Evolutionary conservation across 2,888 invertebrate genomes (phyloP).

Genomic region (Callinectes sapidus): DNA sequence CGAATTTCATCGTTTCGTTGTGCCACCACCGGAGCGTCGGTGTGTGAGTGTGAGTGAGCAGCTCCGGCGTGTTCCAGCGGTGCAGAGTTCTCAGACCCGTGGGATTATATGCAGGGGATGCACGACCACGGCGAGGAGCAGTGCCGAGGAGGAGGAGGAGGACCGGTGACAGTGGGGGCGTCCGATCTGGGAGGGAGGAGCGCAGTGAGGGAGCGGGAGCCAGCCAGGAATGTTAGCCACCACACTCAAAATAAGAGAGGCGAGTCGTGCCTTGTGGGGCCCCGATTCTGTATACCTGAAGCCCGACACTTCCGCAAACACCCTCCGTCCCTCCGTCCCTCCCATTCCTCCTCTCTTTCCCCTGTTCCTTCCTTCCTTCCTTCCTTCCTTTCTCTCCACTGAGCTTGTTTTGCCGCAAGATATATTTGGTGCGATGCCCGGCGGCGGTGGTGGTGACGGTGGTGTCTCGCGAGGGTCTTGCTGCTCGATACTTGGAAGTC

Average conservation of each 20-base stretch:
- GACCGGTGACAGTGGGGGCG: constrained; percentile 43
- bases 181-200: constrained; percentile 29
- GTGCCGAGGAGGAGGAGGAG: neutral
- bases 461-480: neutral
- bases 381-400: neutral
- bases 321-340: neutral
- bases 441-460: neutral
- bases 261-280: constrained; percentile 41
- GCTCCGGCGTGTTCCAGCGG: constrained; percentile 6
- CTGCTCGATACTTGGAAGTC: neutral
- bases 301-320: constrained; percentile 34
- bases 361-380: neutral
- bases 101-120: neutral
- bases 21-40: neutral
- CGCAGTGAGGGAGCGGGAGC: constrained; percentile 37
- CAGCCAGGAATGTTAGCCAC: constrained; percentile 60
- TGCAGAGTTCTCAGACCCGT: too few species aligned
- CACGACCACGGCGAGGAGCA: neutral
- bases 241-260: constrained; percentile 54
- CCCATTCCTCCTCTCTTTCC: neutral
- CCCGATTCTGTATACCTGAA: constrained; percentile 32
- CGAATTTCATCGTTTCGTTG: neutral
- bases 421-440: neutral
- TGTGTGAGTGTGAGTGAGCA: neutral
- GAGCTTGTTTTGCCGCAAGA: neutral